Conservation (phyloP, 2,888 invertebrate species). For the Lasioglossum vierecki region DNA sequence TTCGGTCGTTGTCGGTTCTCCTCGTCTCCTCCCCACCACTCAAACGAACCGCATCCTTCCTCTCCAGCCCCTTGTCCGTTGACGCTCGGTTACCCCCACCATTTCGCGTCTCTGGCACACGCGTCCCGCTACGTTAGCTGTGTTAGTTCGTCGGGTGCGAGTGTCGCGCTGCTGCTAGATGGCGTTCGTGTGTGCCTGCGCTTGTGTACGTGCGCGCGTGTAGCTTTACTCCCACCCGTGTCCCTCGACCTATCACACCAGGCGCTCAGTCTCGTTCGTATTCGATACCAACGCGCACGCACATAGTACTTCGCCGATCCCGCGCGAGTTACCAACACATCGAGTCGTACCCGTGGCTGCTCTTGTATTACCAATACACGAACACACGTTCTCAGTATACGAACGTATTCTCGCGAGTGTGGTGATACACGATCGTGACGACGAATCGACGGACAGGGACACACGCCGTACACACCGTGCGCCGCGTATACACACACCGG, state of each 20-base stretch:
- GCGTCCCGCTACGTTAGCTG: slow-evolving; percentile 30
- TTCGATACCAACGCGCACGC: slow-evolving; percentile 23
- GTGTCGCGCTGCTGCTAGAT: slow-evolving; percentile 49
- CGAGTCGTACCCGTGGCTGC: slow-evolving; percentile 8
- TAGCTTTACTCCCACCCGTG: slow-evolving; percentile 54
- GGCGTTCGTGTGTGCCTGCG: slow-evolving; percentile 53
- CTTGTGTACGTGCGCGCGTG: slow-evolving; percentile 59
- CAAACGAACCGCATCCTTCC: slow-evolving; percentile 52
- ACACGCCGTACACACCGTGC: slow-evolving; percentile 56
- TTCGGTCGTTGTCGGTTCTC: slow-evolving; percentile 43
- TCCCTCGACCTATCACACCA: slow-evolving; percentile 42
- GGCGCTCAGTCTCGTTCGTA: slow-evolving; percentile 2
- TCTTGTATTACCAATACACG: slow-evolving; percentile 20
- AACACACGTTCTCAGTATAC: background rate
- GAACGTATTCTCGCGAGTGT: background rate
- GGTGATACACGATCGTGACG: slow-evolving; percentile 61
- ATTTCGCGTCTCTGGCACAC: background rate
- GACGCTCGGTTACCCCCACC: slow-evolving; percentile 58
- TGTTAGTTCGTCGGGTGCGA: slow-evolving; percentile 43
- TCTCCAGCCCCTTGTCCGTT: slow-evolving; percentile 33
- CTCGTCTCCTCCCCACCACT: slow-evolving; percentile 53
- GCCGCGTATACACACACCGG: slow-evolving; percentile 52
- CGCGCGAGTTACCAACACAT: slow-evolving; percentile 34
- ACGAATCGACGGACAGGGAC: slow-evolving; percentile 69
- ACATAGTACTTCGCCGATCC: background rate